Conservation (phyloP, 2,888 invertebrate species). For the Cristatella mucedo region DNA sequence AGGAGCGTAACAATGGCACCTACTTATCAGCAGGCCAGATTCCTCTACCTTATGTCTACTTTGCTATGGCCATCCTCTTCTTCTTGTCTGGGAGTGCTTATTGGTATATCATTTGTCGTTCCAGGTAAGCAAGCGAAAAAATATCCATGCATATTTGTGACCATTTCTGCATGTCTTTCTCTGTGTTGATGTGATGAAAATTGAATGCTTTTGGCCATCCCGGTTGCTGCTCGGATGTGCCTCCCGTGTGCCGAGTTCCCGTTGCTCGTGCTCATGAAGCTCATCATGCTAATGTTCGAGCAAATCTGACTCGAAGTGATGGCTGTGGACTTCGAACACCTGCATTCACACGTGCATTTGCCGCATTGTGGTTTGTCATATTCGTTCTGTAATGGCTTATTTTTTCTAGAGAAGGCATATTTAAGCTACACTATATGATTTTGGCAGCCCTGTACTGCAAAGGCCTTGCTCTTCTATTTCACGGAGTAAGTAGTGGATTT, state of each 20-base stretch:
- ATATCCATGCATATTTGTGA: too few species aligned
- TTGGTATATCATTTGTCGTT: conserved; percentile 65
- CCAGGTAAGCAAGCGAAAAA: conserved; percentile 36
- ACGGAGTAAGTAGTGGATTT: conserved; percentile 46
- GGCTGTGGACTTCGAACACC: too few species aligned
- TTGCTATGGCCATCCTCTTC: conserved; percentile 75
- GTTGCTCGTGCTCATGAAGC: too few species aligned
- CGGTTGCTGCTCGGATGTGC: too few species aligned
- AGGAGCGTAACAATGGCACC: conserved; percentile 64
- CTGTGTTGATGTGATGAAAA: too few species aligned
- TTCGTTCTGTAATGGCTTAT: conserved; percentile 6
- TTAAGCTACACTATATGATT: conserved; percentile 92
- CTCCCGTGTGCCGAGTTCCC: too few species aligned
- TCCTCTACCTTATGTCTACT: conserved; percentile 79
- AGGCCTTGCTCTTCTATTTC: conserved; percentile 76
- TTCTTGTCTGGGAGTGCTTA: conserved; percentile 76
- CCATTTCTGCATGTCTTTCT: too few species aligned
- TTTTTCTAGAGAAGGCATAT: conserved; percentile 45
- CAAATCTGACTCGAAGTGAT: too few species aligned
- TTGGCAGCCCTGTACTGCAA: conserved; percentile 78
- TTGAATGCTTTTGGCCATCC: too few species aligned
- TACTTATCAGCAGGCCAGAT: conserved; percentile 89
- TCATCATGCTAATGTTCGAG: too few species aligned
- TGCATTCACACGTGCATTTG: not conserved
- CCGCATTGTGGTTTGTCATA: not conserved